Evolutionary conservation across 2,888 invertebrate species (phyloP).

Genomic region (Meliscaeva auricollis): DNA sequence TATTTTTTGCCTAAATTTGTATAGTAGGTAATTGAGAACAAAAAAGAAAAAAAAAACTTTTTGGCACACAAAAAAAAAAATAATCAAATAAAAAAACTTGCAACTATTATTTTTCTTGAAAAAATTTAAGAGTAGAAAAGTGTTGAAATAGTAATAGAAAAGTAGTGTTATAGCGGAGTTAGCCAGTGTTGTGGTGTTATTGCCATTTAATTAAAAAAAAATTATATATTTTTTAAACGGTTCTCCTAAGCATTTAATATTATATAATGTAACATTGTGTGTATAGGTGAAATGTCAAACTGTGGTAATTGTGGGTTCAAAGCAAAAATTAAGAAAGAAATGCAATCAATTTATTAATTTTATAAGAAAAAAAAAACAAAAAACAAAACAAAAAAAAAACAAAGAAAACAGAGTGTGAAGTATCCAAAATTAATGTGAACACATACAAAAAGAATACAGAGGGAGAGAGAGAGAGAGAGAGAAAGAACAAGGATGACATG

Average conservation of each 20-base stretch:
- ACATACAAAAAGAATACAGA: neutral
- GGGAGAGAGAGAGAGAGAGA: neutral
- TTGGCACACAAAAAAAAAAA: conserved; percentile 10
- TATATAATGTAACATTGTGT: neutral
- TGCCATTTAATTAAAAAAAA: conserved; percentile 53
- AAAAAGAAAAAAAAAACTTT: neutral
- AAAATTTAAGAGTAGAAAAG: conserved; percentile 25
- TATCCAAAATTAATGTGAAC: conserved; percentile 4
- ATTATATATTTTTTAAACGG: neutral
- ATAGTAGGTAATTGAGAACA: no score
- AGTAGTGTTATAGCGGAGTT: conserved; percentile 58
- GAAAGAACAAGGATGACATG: neutral
- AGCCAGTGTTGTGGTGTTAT: conserved; percentile 73
- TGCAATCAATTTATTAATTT: neutral
- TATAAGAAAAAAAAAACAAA: neutral
- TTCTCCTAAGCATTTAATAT: neutral
- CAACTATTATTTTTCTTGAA: conserved; percentile 3
- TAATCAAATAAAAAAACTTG: conserved; percentile 25
- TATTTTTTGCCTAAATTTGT: no score
- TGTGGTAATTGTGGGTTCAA: neutral
- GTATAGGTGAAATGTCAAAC: conserved; percentile 28
- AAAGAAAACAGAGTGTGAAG: neutral
- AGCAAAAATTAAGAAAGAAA: neutral
- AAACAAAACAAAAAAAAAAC: no score
- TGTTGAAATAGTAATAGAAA: conserved; percentile 30